Evolutionary conservation across 1,140 invertebrate species (phyloP), one percentile per base, ranked within the genome.

Genomic region (Drosophila nasuta): DNA sequence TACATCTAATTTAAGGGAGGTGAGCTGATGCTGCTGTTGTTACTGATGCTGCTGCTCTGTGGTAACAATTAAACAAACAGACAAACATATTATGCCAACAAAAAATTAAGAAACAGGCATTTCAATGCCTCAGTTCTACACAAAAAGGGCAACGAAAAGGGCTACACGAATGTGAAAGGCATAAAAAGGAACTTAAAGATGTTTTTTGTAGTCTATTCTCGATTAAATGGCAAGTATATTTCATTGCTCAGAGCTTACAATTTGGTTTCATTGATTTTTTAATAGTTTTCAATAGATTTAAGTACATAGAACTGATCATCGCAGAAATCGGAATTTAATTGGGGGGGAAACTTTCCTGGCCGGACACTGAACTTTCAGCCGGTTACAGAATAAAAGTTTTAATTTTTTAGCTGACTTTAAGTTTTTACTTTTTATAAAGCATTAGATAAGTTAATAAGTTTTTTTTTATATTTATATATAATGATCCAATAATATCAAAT

Each of bases 1-100:
- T 65, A 70, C 45, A 62, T 54, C 52, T 59, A 65, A 65, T 65
- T 65, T 43, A 41, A 51, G 13, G 30, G 41, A 51, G 10, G 43
- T 30, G 41, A 48, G 30, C 30, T 33, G 41, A n/a, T 17, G 15
- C 13, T 17, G 35, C 35, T 10, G 35, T 13, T 33, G 41, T 4
- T 17, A 6, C 13, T 17, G 35, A 7, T 10, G 35, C 13, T 33
- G 41, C 41, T 7, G 15, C 13, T 17, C 20, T 57, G 20, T 51
- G 52, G 33, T 8, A 35, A 72, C 62, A 65, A 58, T 72, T 63
- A 64, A 71, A 48, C 38, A 38, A n/a, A 70, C 60, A 64, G 7
- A 38, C 33, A 33, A 56, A 56, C 52, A 70, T 25, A 46, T 54
- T 30, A 17, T 13, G 5, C 2, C 28, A 7, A 15, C 2, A 59